These are phyloP conservation scores for Theonella swinhoei DNA, from an alignment of 37 sponge, comb jelly and placozoan species.

Conservation along the genomic window DNA sequence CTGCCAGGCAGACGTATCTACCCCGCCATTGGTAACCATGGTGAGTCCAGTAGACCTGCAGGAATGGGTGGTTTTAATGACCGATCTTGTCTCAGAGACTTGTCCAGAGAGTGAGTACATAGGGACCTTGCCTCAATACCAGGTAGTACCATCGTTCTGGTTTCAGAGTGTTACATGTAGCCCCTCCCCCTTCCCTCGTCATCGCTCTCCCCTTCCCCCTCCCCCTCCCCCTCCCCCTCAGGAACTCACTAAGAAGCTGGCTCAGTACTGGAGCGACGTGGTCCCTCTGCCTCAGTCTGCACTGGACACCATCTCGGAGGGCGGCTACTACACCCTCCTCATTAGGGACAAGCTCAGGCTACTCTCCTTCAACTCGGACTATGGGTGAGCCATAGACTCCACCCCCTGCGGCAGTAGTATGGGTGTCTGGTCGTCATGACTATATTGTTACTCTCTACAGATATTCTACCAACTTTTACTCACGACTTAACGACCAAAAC, in stretches of 20 bases:
- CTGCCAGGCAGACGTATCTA: constrained; percentile 65
- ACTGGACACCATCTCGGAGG: constrained; percentile 32
- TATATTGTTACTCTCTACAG: constrained; percentile 3
- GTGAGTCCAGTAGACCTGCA: constrained; percentile 16
- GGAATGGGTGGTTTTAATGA: background rate
- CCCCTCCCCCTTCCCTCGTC: background rate
- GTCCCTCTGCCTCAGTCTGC: constrained; percentile 30
- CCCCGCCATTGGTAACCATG: constrained; percentile 87
- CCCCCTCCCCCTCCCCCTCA: background rate
- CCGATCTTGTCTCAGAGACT: constrained; percentile 29
- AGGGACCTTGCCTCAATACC: constrained; percentile 25
- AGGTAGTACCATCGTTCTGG: constrained; percentile 1
- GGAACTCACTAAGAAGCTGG: constrained; percentile 45
- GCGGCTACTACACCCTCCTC: constrained; percentile 73
- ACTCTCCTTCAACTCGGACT: constrained; percentile 75
- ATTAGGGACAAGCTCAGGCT: constrained; percentile 54
- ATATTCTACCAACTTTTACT: constrained; percentile 64
- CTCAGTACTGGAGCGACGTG: constrained; percentile 64
- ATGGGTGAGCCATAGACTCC: constrained; percentile 44
- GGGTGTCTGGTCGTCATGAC: background rate
- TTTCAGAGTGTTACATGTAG: background rate
- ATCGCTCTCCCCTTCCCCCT: background rate
- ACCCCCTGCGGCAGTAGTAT: background rate
- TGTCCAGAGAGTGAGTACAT: constrained; percentile 76
- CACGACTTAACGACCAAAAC: constrained; percentile 64